These are phyloP conservation scores for Merodon equestris DNA, from an alignment of 2,888 invertebrate genomes.

Conservation along the genomic window DNA sequence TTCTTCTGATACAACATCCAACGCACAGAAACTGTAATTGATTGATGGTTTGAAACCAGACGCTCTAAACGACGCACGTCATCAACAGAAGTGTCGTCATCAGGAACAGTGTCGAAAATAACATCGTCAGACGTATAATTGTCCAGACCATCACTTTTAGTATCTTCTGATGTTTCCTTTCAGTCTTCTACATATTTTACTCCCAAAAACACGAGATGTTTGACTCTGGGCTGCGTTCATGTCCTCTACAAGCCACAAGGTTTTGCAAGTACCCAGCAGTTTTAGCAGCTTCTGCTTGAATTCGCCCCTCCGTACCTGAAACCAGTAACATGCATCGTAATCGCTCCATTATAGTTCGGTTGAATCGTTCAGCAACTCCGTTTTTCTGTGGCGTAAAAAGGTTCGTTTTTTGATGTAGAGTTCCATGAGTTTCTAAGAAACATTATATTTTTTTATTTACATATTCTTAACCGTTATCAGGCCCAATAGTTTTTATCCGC, in stretches of 20 bases:
- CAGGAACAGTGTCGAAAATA: background rate
- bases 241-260: slow-evolving; percentile 31
- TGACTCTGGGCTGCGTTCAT: background rate
- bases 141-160: no score
- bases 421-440: slow-evolving; percentile 47
- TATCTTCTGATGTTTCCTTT: background rate
- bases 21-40: no score
- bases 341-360: slow-evolving; percentile 62
- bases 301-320: slow-evolving; percentile 2
- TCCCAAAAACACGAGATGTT: no score
- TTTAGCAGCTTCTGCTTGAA: slow-evolving; percentile 25
- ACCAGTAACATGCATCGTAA: slow-evolving; percentile 60
- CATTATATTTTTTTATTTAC: no score
- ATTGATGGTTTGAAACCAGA: slow-evolving; percentile 4
- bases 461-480: no score
- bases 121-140: background rate
- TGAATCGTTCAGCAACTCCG: slow-evolving; percentile 60
- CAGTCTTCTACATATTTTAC: background rate
- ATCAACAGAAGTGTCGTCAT: slow-evolving; percentile 2
- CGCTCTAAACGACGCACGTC: background rate
- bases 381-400: slow-evolving; percentile 66
- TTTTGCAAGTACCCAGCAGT: slow-evolving; percentile 26
- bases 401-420: slow-evolving; percentile 63
- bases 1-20: slow-evolving; percentile 11
- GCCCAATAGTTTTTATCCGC: no score